Conservation (phyloP, 2,113 vertebrate genomes). For the Xiphophorus couchianus region DNA sequence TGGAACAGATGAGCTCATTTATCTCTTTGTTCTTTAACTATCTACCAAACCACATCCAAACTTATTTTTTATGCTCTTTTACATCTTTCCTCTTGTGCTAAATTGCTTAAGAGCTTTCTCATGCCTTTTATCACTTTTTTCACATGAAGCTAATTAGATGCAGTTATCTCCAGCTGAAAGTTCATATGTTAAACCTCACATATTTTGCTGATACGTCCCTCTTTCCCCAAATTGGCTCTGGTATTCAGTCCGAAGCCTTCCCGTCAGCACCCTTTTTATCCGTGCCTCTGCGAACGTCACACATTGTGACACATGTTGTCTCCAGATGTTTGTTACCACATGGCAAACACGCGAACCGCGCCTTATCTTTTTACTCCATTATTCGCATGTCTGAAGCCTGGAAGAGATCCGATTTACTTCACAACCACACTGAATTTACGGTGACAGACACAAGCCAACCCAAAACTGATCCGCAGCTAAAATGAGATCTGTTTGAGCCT, state of each 20-base stretch:
- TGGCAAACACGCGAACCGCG: slow-evolving; percentile 47
- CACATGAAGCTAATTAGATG: slow-evolving; percentile 20
- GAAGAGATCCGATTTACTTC: slow-evolving; percentile 52
- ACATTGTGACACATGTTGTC: slow-evolving; percentile 58
- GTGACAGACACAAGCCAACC: slow-evolving; percentile 12
- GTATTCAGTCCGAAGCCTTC: slow-evolving; percentile 34
- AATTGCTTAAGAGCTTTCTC: slow-evolving; percentile 14
- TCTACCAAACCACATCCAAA: too few species aligned
- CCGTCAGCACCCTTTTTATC: slow-evolving; percentile 22
- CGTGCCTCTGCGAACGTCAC: slow-evolving; percentile 37
- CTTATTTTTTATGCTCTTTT: background rate
- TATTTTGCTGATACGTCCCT: slow-evolving; percentile 4
- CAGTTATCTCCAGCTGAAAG: background rate
- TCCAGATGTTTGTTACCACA: slow-evolving; percentile 75
- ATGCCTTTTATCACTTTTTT: slow-evolving; percentile 16
- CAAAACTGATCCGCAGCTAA: slow-evolving; percentile 6
- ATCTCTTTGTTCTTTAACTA: background rate
- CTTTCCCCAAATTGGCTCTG: slow-evolving; percentile 7
- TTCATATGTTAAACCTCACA: slow-evolving; percentile 11
- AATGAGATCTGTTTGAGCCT: slow-evolving; percentile 16
- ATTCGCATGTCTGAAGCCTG: slow-evolving; percentile 45
- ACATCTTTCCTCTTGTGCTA: background rate
- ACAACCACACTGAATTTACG: slow-evolving; percentile 24
- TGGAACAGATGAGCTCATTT: background rate
- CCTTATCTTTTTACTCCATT: slow-evolving; percentile 43